Percentiles rank a stretch among this genome's conserved stretches.
Conservation (phyloP, 2,888 invertebrate genomes). For the Apeira syringaria region DNA sequence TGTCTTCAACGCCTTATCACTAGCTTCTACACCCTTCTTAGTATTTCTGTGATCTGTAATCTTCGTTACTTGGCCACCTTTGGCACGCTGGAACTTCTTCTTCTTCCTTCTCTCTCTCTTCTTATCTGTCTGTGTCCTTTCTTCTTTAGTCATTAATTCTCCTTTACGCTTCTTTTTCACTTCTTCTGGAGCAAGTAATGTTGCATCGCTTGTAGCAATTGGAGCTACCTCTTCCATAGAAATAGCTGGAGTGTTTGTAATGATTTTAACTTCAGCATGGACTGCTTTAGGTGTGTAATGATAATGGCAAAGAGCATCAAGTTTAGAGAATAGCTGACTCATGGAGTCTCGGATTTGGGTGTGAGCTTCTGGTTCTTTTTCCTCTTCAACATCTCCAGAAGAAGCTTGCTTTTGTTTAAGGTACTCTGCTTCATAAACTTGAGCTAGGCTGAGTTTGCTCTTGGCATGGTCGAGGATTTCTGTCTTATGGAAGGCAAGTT, state of each 20-base stretch:
- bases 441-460: slow-evolving; percentile 95
- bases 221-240: slow-evolving; percentile 98
- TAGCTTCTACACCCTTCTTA: slow-evolving; percentile 84
- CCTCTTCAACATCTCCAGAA: slow-evolving; percentile 83
- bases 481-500: slow-evolving; percentile 93
- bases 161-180: slow-evolving; percentile 86
- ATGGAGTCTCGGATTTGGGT: slow-evolving; percentile 90
- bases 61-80: slow-evolving; percentile 62
- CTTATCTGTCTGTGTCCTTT: slow-evolving; percentile 93
- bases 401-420: slow-evolving; percentile 86
- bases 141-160: slow-evolving; percentile 87
- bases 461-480: slow-evolving; percentile 96
- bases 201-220: slow-evolving; percentile 91
- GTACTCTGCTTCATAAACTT: slow-evolving; percentile 96
- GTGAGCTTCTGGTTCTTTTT: slow-evolving; percentile 89
- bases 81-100: slow-evolving; percentile 88
- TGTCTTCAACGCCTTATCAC: slow-evolving; percentile 84
- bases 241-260: slow-evolving; percentile 95
- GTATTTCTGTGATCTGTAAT: slow-evolving; percentile 78
- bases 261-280: slow-evolving; percentile 93
- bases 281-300: slow-evolving; percentile 96
- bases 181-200: slow-evolving; percentile 96
- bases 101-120: slow-evolving; percentile 94
- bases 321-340: slow-evolving; percentile 90
- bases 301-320: slow-evolving; percentile 97